These are phyloP conservation scores for Miltochrista miniata DNA, from an alignment of 2,888 invertebrate species.

Conservation along the genomic window DNA sequence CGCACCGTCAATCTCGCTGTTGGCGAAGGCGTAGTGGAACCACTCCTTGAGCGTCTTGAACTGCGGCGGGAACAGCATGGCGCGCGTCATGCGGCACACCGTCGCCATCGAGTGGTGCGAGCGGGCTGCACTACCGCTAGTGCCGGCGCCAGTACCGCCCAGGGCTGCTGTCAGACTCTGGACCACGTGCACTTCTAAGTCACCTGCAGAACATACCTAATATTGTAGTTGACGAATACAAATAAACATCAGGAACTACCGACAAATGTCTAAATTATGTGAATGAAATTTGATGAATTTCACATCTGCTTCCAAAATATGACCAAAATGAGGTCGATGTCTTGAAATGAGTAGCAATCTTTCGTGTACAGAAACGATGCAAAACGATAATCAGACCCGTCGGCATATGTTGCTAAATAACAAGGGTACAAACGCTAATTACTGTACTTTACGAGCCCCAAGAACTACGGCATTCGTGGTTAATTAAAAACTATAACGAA, in stretches of 20 bases:
- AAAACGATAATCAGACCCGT: too few species aligned
- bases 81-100: slow-evolving; percentile 95
- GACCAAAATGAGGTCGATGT: too few species aligned
- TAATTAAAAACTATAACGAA: too few species aligned
- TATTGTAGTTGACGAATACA: too few species aligned
- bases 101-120: slow-evolving; percentile 96
- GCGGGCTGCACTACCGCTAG: slow-evolving; percentile 52
- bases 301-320: too few species aligned
- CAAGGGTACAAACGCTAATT: too few species aligned
- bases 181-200: slow-evolving; percentile 90
- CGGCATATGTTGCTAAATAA: too few species aligned
- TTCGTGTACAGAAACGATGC: too few species aligned
- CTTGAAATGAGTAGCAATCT: too few species aligned
- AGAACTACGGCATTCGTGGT: too few species aligned
- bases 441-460: too few species aligned
- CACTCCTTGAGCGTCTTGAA: slow-evolving; percentile 97
- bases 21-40: slow-evolving; percentile 98
- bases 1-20: slow-evolving; percentile 95
- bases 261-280: not conserved
- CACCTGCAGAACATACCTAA: slow-evolving; percentile 53
- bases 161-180: slow-evolving; percentile 95
- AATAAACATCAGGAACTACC: not conserved
- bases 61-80: slow-evolving; percentile 97
- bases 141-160: slow-evolving; percentile 81
- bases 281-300: too few species aligned